Evolutionary conservation across 1,140 invertebrate species (phyloP).

Genomic region (Grapholita molesta): DNA sequence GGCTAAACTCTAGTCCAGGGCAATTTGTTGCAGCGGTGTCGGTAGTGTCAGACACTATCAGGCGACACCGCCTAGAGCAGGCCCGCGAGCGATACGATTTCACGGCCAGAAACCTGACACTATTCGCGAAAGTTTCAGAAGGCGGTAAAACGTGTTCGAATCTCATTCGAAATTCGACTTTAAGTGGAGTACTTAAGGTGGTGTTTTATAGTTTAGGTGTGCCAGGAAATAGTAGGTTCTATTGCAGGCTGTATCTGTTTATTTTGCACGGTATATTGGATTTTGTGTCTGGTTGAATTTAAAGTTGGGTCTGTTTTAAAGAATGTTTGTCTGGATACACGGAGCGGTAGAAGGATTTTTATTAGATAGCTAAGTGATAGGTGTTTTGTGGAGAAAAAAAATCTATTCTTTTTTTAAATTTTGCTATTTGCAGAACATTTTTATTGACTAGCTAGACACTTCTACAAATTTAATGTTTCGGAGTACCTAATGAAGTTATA

Average conservation of each 20-base stretch:
- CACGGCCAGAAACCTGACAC: slow-evolving; percentile 8
- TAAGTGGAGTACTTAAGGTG: neutral
- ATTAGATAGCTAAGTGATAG: neutral
- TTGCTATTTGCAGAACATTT: too few relatives aligned
- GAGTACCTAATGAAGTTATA: too few relatives aligned
- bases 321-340: neutral
- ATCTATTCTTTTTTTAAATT: too few relatives aligned
- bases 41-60: slow-evolving; percentile 13
- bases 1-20: slow-evolving; percentile 11
- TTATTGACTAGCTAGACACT: too few relatives aligned
- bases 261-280: slow-evolving; percentile 16
- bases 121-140: neutral
- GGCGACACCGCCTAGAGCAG: slow-evolving; percentile 2
- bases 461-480: too few relatives aligned
- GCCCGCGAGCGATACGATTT: slow-evolving; percentile 5
- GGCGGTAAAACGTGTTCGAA: neutral
- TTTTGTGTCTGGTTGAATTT: slow-evolving; percentile 5
- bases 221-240: neutral
- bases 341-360: neutral
- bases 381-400: neutral
- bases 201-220: neutral
- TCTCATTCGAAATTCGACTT: neutral
- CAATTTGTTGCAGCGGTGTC: slow-evolving; percentile 15
- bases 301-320: slow-evolving; percentile 6
- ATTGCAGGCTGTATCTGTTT: slow-evolving; percentile 4